Base-by-base conservation (phyloP, 2,113 vertebrate genomes). In the Xenus cinereus region DNA sequence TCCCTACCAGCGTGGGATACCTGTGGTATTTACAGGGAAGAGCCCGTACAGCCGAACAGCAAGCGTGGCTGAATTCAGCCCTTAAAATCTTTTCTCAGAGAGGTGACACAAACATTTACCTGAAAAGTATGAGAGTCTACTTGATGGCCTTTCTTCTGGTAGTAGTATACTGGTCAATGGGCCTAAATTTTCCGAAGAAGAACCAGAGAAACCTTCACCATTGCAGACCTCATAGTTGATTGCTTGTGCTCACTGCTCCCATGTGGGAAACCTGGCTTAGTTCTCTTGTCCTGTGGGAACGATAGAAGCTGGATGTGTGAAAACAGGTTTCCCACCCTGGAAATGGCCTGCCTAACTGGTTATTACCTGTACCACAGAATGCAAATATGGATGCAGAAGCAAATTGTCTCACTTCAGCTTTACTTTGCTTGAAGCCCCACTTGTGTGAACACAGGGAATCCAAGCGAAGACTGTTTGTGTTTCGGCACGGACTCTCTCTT, bases 321-420 rank as follows among this genome's bases (percentile, higher is more conserved):
- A 95, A 94, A 92, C 60, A 91, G 51, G 60, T 78, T 89, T 96
- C 27, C 76, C 91, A 87, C 69, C 46, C 33, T 75, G 80, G 33
- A 94, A 84, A 48, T 60, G 77, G 76, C 84, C 71, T 51, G 57
- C 62, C 53, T 56, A 80, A 76, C 87, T 85, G 63, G 82, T 96
- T 96, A 39, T 90, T 73, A 94, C 62, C 71, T 87, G 54, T 63
- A 73, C 79, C 88, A 76, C 57, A 46, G 67, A 53, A 94, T 56
- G 30, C 39, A 93, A 96, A 84, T 68, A 76, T 1, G 22, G 37
- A 66, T 0, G 1, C 53, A 87, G 69, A 81, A 92, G 30, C 45
- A 74, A 87, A n/a, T 9, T 63, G 19, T 9, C 62, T 87, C 57
- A 30, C 81, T 89, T 91, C 53, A 82, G 22, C 53, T 53, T 64